phyloP scores from a whole-genome alignment of 2,797 vertebrate species.

The Hylomyscus alleni region DNA sequence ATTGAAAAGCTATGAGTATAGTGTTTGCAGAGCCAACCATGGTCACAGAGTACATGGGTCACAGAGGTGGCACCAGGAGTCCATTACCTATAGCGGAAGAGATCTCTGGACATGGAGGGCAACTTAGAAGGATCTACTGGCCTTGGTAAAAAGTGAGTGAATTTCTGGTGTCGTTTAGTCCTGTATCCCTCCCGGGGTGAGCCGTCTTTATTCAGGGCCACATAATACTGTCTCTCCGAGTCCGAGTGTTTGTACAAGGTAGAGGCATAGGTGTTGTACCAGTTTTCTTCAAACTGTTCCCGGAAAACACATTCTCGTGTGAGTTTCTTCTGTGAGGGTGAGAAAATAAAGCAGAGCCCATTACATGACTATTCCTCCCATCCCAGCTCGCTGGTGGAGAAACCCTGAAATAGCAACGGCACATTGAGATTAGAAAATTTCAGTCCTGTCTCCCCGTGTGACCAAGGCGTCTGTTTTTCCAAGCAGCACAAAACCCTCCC shows the following conservation, averaged over 20 bases:
- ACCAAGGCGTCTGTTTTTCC: conserved; percentile 38
- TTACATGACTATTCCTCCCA: conserved; percentile 73
- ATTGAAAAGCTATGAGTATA: conserved; percentile 85
- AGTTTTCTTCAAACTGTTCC: conserved; percentile 99
- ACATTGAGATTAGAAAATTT: conserved; percentile 55
- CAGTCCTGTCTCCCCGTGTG: conserved; percentile 1
- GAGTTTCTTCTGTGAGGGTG: conserved; percentile 95
- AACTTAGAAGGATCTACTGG: conserved; percentile 98
- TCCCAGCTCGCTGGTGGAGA: conserved; percentile 51
- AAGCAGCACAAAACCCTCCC: conserved; percentile 10
- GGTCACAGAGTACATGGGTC: conserved; percentile 84
- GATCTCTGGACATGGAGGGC: conserved; percentile 95
- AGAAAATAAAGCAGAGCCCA: conserved; percentile 77
- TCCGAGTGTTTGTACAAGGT: conserved; percentile 97
- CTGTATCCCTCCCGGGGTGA: conserved; percentile 97
- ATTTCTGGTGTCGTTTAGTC: conserved; percentile 99
- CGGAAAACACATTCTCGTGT: conserved; percentile 98
- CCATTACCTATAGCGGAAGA: conserved; percentile 98
- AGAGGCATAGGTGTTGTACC: conserved; percentile 99
- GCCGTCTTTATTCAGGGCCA: conserved; percentile 99
- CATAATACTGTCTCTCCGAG: conserved; percentile 96
- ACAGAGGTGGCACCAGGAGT: conserved; percentile 79
- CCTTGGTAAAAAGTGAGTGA: conserved; percentile 98
- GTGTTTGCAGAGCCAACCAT: conserved; percentile 85
- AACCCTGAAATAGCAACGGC: conserved; percentile 72